phyloP scores from a whole-genome alignment of 2,113 vertebrate genomes.

The Pleuronectes platessa region DNA sequence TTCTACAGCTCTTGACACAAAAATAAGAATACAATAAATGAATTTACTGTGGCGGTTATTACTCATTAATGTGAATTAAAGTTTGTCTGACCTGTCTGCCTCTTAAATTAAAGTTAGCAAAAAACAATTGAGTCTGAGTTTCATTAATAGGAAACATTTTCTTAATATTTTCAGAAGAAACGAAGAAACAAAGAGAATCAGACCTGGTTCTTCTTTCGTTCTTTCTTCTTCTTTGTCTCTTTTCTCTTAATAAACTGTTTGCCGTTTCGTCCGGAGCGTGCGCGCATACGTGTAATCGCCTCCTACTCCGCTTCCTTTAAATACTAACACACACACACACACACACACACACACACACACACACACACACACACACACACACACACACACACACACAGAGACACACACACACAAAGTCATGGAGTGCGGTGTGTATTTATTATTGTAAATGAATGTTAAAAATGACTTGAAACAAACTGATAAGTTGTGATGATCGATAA shows the following conservation, averaged over 20 bases:
- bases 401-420: neutral
- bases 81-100: too few species aligned
- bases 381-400: neutral
- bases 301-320: slow-evolving; percentile 17
- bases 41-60: too few species aligned
- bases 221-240: neutral
- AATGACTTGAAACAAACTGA: too few species aligned
- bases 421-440: neutral
- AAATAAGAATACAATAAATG: too few species aligned
- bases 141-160: neutral
- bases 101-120: neutral
- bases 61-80: neutral
- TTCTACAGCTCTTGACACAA: too few species aligned
- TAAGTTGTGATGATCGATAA: too few species aligned
- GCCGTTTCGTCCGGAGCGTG: neutral
- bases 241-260: neutral
- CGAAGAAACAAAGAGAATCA: neutral
- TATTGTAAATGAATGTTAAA: too few species aligned
- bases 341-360: neutral
- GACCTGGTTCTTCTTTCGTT: neutral
- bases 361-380: neutral
- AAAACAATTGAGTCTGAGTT: neutral
- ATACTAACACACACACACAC: neutral
- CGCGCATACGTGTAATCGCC: slow-evolving; percentile 3
- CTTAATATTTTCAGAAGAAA: neutral